These are phyloP conservation scores for Ranitomeya imitator DNA, from an alignment of 2,113 vertebrate species.

Conservation along the genomic window DNA sequence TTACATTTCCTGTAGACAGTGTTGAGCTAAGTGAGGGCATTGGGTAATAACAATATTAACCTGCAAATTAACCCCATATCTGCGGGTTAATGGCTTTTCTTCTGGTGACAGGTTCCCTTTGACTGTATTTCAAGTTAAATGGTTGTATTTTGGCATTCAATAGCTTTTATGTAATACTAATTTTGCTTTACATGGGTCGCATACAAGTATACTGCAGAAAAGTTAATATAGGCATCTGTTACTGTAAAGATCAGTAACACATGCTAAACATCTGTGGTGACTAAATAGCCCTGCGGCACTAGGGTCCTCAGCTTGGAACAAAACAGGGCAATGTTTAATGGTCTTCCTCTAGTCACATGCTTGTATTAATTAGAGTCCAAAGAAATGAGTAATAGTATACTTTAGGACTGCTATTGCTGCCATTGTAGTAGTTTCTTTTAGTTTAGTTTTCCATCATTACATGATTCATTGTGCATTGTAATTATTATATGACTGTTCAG, in stretches of 20 bases:
- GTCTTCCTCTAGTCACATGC: neutral
- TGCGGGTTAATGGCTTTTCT: no score
- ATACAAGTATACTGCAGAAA: neutral
- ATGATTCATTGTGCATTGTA: conserved; percentile 27
- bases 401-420: neutral
- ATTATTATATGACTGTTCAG: conserved; percentile 39
- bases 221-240: neutral
- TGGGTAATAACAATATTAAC: no score
- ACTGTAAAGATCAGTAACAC: neutral
- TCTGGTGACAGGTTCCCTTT: no score
- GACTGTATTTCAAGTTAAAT: neutral
- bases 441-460: conserved; percentile 17
- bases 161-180: neutral
- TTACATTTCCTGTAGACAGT: no score
- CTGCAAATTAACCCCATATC: no score
- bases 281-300: neutral
- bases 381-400: neutral
- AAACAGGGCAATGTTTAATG: neutral
- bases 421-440: neutral
- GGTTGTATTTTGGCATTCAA: neutral
- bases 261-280: neutral
- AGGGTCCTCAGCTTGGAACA: neutral
- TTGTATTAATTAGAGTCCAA: neutral
- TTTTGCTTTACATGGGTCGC: neutral
- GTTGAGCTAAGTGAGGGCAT: no score